A percentile compares a stretch with the other conserved stretches of the same genome.
Evolutionary conservation across 2,888 invertebrate genomes (phyloP).

Genomic region (Slavum lentiscoides): DNA sequence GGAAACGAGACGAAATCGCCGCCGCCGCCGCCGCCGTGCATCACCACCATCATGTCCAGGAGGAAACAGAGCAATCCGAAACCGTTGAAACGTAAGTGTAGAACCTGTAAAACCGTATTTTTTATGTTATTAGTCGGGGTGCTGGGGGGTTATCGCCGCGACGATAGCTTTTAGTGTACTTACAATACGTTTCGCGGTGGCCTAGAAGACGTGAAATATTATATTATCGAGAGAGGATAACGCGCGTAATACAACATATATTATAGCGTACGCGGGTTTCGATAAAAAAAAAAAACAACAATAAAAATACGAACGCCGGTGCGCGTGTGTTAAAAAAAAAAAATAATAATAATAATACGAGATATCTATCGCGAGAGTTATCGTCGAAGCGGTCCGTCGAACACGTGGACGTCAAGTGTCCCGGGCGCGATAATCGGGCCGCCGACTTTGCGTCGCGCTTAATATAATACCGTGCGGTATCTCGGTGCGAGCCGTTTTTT

Average conservation of each 20-base stretch:
- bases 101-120: slow-evolving; percentile 37
- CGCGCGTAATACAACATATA: too few relatives aligned
- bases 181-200: too few relatives aligned
- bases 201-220: too few relatives aligned
- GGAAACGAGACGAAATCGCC: background rate
- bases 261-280: background rate
- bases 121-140: too few relatives aligned
- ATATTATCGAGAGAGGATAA: too few relatives aligned
- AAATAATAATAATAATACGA: too few relatives aligned
- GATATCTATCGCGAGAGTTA: slow-evolving; percentile 46
- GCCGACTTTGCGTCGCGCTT: slow-evolving; percentile 21
- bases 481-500: too few relatives aligned
- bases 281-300: background rate
- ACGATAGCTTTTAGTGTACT: too few relatives aligned
- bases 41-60: slow-evolving; percentile 73
- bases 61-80: slow-evolving; percentile 95
- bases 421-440: slow-evolving; percentile 14
- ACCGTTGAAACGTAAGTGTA: slow-evolving; percentile 91
- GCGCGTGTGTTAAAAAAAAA: slow-evolving; percentile 8
- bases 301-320: background rate
- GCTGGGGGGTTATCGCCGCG: too few relatives aligned
- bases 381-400: slow-evolving; percentile 28
- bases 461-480: too few relatives aligned
- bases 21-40: background rate
- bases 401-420: slow-evolving; percentile 45